A percentile compares a stretch with the other conserved stretches of the same genome.
Conservation (phyloP, 2,888 invertebrate species). For the Idaea aversata region DNA sequence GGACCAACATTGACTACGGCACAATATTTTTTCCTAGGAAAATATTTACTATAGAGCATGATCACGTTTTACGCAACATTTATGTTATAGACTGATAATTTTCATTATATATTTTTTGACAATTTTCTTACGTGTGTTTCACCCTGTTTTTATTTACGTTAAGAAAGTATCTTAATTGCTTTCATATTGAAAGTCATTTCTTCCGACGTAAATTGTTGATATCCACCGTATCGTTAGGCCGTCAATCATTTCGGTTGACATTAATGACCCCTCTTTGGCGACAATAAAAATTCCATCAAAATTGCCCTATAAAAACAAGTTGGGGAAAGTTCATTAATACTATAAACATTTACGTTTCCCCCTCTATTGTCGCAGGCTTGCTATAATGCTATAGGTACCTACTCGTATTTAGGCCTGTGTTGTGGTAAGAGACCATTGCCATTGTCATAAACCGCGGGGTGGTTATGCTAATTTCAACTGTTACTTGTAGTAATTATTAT, state of each 20-base stretch:
- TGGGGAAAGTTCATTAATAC: slow-evolving; percentile 56
- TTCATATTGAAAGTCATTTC: slow-evolving; percentile 15
- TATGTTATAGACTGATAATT: neutral
- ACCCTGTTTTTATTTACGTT: neutral
- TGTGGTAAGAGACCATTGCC: slow-evolving; percentile 45
- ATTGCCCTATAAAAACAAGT: slow-evolving; percentile 54
- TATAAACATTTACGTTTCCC: slow-evolving; percentile 51
- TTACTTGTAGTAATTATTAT: neutral
- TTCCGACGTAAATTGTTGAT: slow-evolving; percentile 33
- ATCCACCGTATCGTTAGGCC: slow-evolving; percentile 25
- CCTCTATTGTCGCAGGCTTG: slow-evolving; percentile 43
- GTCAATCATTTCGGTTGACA: slow-evolving; percentile 46
- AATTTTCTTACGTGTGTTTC: neutral
- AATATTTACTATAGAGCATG: neutral
- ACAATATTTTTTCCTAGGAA: slow-evolving; percentile 17
- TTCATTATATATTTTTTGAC: neutral
- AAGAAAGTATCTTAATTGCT: slow-evolving; percentile 8
- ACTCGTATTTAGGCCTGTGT: slow-evolving; percentile 34
- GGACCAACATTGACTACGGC: slow-evolving; percentile 38
- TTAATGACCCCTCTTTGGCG: slow-evolving; percentile 52
- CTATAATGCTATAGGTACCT: slow-evolving; percentile 26
- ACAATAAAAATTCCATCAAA: slow-evolving; percentile 55
- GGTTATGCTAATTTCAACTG: neutral
- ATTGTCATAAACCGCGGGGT: neutral
- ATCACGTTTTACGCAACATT: neutral